A percentile compares a stretch with the other conserved stretches of the same genome.
Evolutionary conservation across 2,888 invertebrate genomes (phyloP).

Genomic region (Nemapogon koenigi): DNA sequence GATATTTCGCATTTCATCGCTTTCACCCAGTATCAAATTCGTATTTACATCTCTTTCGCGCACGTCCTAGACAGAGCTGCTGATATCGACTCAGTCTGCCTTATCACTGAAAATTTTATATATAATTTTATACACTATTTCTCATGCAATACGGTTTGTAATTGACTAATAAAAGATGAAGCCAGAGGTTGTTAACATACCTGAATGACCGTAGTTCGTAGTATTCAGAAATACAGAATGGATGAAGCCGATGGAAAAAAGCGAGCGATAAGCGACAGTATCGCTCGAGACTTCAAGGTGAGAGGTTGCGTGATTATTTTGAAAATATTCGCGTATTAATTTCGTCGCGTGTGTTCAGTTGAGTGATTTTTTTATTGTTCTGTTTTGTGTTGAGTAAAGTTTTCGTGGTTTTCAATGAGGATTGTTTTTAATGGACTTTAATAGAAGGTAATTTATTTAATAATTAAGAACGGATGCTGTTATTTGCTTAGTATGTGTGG

Average conservation of each 20-base stretch:
- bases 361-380: conserved; percentile 21
- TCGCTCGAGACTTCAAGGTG: conserved; percentile 23
- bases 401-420: neutral
- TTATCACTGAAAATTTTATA: conserved; percentile 36
- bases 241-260: conserved; percentile 18
- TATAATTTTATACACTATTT: conserved; percentile 29
- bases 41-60: neutral
- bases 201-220: conserved; percentile 53
- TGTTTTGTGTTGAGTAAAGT: conserved; percentile 15
- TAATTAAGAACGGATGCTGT: neutral
- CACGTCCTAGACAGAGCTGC: conserved; percentile 49
- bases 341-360: conserved; percentile 30
- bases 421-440: neutral
- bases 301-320: conserved; percentile 20
- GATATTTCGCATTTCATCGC: conserved; percentile 23
- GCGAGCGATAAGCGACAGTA: conserved; percentile 26
- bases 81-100: conserved; percentile 57
- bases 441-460: neutral
- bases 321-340: too few relatives aligned
- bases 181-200: conserved; percentile 51
- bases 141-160: conserved; percentile 26
- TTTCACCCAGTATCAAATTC: neutral
- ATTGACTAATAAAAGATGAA: conserved; percentile 26
- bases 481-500: neutral
- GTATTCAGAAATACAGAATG: conserved; percentile 24